A percentile compares a stretch with the other conserved stretches of the same genome.
These are phyloP conservation scores for Notarius quadriscutis DNA, from an alignment of 2,113 vertebrate species.

Conservation along the genomic window DNA sequence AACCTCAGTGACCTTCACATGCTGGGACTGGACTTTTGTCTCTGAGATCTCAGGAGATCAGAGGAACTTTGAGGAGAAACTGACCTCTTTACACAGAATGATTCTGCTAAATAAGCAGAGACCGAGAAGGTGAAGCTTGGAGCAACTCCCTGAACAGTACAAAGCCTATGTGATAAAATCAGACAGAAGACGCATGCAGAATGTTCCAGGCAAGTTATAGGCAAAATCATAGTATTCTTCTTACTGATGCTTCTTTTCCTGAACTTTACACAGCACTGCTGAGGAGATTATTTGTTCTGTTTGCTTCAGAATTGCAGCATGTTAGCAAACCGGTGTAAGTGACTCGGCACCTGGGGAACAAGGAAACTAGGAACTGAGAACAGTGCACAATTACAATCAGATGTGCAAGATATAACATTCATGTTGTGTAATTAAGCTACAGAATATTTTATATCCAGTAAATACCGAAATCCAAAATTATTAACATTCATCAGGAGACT, in stretches of 20 bases:
- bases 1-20: background rate
- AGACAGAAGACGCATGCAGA: background rate
- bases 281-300: background rate
- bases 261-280: background rate
- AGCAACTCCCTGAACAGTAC: background rate
- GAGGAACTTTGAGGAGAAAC: background rate
- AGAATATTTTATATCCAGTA: background rate
- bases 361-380: background rate
- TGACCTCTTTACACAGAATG: constrained; percentile 7
- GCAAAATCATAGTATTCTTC: background rate
- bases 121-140: background rate
- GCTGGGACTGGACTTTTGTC: background rate
- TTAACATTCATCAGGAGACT: background rate
- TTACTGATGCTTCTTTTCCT: background rate
- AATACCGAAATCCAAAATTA: background rate
- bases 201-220: background rate
- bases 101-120: background rate
- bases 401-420: background rate
- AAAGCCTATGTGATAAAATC: background rate
- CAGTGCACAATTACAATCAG: background rate
- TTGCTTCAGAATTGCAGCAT: background rate
- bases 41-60: background rate
- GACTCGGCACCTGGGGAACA: background rate
- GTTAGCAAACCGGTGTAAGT: background rate
- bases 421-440: background rate